A percentile compares a stretch with the other conserved stretches of the same genome.
These are phyloP conservation scores for Liasis olivaceus DNA, from an alignment of 2,797 vertebrate genomes.

Conservation along the genomic window DNA sequence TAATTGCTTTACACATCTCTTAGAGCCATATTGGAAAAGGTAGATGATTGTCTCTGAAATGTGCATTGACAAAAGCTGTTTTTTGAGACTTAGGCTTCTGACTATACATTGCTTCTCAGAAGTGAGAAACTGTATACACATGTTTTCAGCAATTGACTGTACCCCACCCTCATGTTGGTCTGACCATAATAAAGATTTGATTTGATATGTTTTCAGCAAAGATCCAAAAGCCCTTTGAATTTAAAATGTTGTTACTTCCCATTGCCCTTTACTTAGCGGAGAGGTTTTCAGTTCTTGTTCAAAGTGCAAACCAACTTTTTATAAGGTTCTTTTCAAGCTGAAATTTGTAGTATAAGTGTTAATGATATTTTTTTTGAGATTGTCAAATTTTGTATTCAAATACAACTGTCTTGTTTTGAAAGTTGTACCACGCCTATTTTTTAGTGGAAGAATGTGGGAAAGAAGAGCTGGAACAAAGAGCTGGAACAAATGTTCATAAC, in stretches of 20 bases:
- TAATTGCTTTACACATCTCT: neutral
- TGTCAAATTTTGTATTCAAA: neutral
- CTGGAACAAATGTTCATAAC: neutral
- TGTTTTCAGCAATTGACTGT: neutral
- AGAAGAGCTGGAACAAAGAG: conserved; percentile 39
- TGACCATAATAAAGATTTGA: neutral
- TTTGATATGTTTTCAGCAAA: neutral
- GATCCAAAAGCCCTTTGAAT: neutral
- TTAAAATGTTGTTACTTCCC: conserved; percentile 25
- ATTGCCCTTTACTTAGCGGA: neutral
- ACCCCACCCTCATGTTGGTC: neutral
- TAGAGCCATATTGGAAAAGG: neutral
- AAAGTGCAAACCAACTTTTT: neutral
- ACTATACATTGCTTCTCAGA: conserved; percentile 32
- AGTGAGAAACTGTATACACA: conserved; percentile 14
- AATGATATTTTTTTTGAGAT: neutral
- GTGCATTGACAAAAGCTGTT: neutral
- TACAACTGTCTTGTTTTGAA: neutral
- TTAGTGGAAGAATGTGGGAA: conserved; percentile 25
- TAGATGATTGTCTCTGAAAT: neutral
- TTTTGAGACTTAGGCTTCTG: neutral
- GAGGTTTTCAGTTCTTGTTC: neutral
- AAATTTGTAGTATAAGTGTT: neutral
- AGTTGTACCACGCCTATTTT: neutral
- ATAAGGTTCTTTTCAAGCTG: neutral